These are phyloP conservation scores for Petroica traversi DNA, from an alignment of 2,113 vertebrate species.

Conservation along the genomic window DNA sequence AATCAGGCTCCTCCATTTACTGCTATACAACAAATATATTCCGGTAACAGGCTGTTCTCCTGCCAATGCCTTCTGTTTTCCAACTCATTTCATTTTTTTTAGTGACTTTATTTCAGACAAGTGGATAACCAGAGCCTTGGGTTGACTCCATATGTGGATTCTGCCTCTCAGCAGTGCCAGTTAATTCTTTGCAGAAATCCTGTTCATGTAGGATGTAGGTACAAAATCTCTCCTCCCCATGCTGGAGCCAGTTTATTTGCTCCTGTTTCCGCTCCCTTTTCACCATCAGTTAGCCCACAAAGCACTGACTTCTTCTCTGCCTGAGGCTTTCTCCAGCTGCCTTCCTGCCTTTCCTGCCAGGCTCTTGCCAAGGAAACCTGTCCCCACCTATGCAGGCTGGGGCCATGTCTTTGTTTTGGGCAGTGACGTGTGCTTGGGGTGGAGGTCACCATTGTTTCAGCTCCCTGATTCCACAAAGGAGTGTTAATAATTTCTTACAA, in stretches of 20 bases:
- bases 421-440: constrained; percentile 41
- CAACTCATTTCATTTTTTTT: constrained; percentile 47
- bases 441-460: constrained; percentile 50
- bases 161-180: background rate
- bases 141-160: background rate
- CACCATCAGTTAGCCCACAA: background rate
- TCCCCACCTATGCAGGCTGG: constrained; percentile 30
- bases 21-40: constrained; percentile 27
- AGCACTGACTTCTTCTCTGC: background rate
- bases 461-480: constrained; percentile 42
- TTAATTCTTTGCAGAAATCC: background rate
- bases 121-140: constrained; percentile 39
- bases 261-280: background rate
- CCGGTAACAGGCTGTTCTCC: constrained; percentile 17
- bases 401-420: constrained; percentile 38
- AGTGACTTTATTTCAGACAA: constrained; percentile 44
- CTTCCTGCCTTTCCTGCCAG: constrained; percentile 17
- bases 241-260: background rate
- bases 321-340: background rate
- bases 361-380: constrained; percentile 37
- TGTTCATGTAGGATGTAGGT: background rate
- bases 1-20: constrained; percentile 31
- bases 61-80: constrained; percentile 55
- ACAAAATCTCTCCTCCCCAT: background rate
- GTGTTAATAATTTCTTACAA: constrained; percentile 15